Conservation (phyloP, 2,113 vertebrate genomes). For the Hylia prasina region DNA sequence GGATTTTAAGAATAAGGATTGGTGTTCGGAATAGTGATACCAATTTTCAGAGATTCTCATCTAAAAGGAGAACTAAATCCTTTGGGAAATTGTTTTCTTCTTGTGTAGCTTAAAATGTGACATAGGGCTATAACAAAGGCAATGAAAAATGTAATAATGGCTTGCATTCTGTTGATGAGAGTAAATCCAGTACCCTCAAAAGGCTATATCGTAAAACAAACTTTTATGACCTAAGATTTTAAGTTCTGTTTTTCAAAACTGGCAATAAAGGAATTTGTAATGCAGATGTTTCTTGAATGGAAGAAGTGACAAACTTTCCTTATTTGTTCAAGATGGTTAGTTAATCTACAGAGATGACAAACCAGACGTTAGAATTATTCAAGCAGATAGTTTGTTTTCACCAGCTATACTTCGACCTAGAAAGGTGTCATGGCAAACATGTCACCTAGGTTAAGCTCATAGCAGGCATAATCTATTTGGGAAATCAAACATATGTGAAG, state of each 20-base stretch:
- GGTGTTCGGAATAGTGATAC: neutral
- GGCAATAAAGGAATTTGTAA: neutral
- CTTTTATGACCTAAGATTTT: neutral
- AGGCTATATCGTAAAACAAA: neutral
- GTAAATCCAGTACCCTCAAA: neutral
- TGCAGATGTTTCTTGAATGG: neutral
- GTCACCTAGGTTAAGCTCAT: neutral
- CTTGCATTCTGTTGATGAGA: neutral
- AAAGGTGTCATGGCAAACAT: neutral
- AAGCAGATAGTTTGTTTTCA: neutral
- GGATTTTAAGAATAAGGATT: constrained; percentile 29
- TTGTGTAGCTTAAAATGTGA: neutral
- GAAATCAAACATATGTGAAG: neutral
- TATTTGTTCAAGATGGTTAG: neutral
- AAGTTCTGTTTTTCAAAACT: neutral
- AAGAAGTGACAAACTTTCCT: neutral
- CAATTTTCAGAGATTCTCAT: constrained; percentile 14
- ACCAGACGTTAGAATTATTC: neutral
- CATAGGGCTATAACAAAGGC: constrained; percentile 14
- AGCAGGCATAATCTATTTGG: neutral
- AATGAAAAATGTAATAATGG: neutral
- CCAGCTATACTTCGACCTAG: neutral
- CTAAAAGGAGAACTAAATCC: constrained; percentile 20
- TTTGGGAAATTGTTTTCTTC: constrained; percentile 24
- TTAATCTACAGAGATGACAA: neutral